Percentiles rank a stretch among this genome's conserved stretches.
Conservation (phyloP, 2,888 invertebrate species). For the Noctuana brunneofusca region DNA sequence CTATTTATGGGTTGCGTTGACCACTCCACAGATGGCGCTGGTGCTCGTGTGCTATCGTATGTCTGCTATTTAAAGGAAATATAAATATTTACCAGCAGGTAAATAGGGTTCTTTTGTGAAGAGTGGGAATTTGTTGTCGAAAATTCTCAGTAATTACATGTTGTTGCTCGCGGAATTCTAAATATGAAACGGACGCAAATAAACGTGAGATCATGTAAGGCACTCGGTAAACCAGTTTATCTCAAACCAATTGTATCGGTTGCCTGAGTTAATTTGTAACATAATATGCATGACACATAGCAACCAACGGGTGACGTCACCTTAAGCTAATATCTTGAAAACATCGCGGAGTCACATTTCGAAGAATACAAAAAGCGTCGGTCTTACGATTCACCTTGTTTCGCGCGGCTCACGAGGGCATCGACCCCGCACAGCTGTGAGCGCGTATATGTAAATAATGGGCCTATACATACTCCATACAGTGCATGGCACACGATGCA, state of each 20-base stretch:
- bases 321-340: slow-evolving; percentile 36
- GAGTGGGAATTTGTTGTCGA: neutral
- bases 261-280: slow-evolving; percentile 19
- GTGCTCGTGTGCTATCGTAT: too few relatives aligned
- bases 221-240: slow-evolving; percentile 19
- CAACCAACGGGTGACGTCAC: slow-evolving; percentile 22
- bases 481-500: neutral
- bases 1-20: too few relatives aligned
- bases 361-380: slow-evolving; percentile 58
- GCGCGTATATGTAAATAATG: slow-evolving; percentile 60
- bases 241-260: slow-evolving; percentile 33
- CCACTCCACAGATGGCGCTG: too few relatives aligned
- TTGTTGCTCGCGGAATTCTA: slow-evolving; percentile 15
- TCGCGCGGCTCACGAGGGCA: slow-evolving; percentile 65
- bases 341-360: slow-evolving; percentile 52
- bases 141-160: slow-evolving; percentile 16
- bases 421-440: slow-evolving; percentile 74
- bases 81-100: too few relatives aligned
- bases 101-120: too few relatives aligned
- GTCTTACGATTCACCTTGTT: slow-evolving; percentile 74
- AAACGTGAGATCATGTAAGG: slow-evolving; percentile 27
- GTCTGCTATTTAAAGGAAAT: too few relatives aligned
- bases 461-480: slow-evolving; percentile 47
- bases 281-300: slow-evolving; percentile 33
- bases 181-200: slow-evolving; percentile 20